Percentiles rank a stretch among this genome's conserved stretches.
Conservation (phyloP, 35 echinoderm and acorn worm species). For the Stichopus chloronotus region DNA sequence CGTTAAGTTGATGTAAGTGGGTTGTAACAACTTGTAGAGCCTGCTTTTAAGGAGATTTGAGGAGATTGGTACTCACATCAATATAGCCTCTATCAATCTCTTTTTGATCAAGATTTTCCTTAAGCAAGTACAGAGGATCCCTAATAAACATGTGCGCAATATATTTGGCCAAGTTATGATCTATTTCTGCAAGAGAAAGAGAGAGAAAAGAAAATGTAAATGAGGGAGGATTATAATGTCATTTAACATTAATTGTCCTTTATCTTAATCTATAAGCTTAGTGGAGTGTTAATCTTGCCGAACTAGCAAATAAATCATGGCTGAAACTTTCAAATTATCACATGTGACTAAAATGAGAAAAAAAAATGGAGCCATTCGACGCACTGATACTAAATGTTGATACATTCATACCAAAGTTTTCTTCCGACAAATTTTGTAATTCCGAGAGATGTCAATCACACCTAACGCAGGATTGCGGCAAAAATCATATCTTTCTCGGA, state of each 20-base stretch:
- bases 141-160: not conserved
- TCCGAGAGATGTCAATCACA: no score
- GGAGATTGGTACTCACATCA: not conserved
- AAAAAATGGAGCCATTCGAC: not conserved
- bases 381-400: no score
- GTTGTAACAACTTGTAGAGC: not conserved
- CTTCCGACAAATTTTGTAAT: no score
- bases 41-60: not conserved
- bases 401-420: no score
- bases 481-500: not conserved
- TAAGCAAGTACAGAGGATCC: conserved; percentile 2
- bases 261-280: not conserved
- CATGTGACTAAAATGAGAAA: not conserved
- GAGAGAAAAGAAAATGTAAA: not conserved
- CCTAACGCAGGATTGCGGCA: not conserved
- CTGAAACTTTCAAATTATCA: not conserved
- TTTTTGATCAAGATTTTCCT: conserved; percentile 7
- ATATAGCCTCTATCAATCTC: not conserved
- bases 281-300: not conserved
- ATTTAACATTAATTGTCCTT: not conserved
- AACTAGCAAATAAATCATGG: not conserved
- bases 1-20: not conserved
- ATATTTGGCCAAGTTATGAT: not conserved
- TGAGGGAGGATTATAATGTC: not conserved
- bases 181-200: not conserved